Evolutionary conservation across 2,888 invertebrate species (phyloP).

Genomic region (Drosophila ustulata): DNA sequence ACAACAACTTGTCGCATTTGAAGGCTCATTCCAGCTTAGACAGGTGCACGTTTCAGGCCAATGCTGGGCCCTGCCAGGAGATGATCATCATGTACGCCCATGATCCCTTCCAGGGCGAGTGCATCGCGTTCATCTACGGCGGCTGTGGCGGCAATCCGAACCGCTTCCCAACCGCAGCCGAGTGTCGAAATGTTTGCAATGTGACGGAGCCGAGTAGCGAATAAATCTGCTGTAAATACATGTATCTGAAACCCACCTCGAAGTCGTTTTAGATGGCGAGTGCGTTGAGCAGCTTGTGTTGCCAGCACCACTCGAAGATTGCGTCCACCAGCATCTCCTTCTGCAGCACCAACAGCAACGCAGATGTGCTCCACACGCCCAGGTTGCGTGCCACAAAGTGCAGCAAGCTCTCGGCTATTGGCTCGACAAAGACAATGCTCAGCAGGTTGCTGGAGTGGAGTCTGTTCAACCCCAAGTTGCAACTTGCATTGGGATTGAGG

Average conservation of each 20-base stretch:
- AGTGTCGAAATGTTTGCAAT: constrained; percentile 28
- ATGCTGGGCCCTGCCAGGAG: constrained; percentile 36
- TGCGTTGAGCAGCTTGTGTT: constrained; percentile 64
- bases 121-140: constrained; percentile 38
- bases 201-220: constrained; percentile 14
- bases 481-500: background rate
- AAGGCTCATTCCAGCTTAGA: constrained; percentile 16
- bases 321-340: background rate
- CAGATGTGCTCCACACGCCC: constrained; percentile 28
- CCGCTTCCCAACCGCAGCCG: constrained; percentile 31
- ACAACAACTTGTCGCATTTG: background rate
- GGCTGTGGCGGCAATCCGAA: constrained; percentile 61
- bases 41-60: constrained; percentile 24
- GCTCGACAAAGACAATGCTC: constrained; percentile 30
- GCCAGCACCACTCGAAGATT: constrained; percentile 64
- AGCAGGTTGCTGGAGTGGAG: constrained; percentile 32
- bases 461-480: constrained; percentile 1
- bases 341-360: constrained; percentile 31
- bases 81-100: constrained; percentile 32
- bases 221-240: background rate
- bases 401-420: constrained; percentile 8
- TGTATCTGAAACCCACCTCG: constrained; percentile 39
- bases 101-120: constrained; percentile 23
- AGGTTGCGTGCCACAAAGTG: constrained; percentile 17
- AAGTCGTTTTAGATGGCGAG: constrained; percentile 61